phyloP scores from a whole-genome alignment of 2,888 invertebrate genomes.

The Apotomis turbidana region DNA sequence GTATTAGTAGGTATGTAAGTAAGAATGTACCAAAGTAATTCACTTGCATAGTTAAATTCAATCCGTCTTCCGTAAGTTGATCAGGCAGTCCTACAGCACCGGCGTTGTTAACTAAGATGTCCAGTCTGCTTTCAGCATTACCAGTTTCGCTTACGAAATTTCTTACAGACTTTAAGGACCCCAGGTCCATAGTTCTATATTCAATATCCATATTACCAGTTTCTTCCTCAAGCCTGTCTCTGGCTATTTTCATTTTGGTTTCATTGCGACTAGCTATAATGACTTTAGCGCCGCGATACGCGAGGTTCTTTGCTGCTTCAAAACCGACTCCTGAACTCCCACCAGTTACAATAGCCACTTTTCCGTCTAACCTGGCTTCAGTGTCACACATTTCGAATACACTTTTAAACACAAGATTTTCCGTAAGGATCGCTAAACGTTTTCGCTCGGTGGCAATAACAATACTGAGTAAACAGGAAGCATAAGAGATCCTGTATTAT shows the following conservation, averaged over 20 bases:
- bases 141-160: constrained; percentile 80
- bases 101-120: constrained; percentile 84
- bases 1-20: constrained; percentile 86
- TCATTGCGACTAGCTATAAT: constrained; percentile 80
- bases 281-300: constrained; percentile 75
- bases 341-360: constrained; percentile 72
- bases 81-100: constrained; percentile 76
- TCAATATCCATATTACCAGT: constrained; percentile 65
- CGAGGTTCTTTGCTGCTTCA: constrained; percentile 75
- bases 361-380: constrained; percentile 60
- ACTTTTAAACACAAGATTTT: too few species aligned
- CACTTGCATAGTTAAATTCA: constrained; percentile 87
- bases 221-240: constrained; percentile 58
- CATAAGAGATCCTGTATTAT: background rate
- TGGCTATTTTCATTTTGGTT: constrained; percentile 68
- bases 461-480: constrained; percentile 26
- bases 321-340: constrained; percentile 73
- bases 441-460: background rate
- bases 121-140: constrained; percentile 66
- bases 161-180: constrained; percentile 77
- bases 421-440: constrained; percentile 43
- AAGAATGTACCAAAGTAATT: constrained; percentile 90
- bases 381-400: constrained; percentile 57
- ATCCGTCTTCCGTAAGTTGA: constrained; percentile 84
- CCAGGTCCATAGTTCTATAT: constrained; percentile 70